Percentiles rank a stretch among this genome's conserved stretches.
Evolutionary conservation across 2,888 invertebrate genomes (phyloP).

Genomic region (Rhorus exstirpatorius): DNA sequence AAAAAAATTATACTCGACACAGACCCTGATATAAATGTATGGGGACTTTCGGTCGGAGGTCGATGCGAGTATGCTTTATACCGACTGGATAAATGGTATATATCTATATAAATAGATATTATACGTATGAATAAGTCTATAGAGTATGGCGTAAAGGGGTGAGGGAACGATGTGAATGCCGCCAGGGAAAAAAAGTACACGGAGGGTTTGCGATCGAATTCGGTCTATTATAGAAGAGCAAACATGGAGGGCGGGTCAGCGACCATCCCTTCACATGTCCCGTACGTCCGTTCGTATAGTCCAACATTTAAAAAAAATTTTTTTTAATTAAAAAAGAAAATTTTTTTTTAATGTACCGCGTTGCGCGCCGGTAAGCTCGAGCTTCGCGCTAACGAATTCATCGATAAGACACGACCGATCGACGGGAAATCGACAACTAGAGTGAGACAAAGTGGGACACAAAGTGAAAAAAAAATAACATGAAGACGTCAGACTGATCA

Average conservation of each 20-base stretch:
- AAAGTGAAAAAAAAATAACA: background rate
- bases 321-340: too few species aligned
- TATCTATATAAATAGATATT: conserved; percentile 1
- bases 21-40: background rate
- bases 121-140: background rate
- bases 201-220: conserved; percentile 83
- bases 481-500: too few species aligned
- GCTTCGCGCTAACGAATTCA: conserved; percentile 71
- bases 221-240: conserved; percentile 84
- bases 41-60: conserved; percentile 22
- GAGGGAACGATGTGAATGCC: conserved; percentile 67
- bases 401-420: conserved; percentile 59
- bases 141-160: conserved; percentile 39
- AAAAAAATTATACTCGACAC: too few species aligned
- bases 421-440: conserved; percentile 27
- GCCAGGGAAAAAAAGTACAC: conserved; percentile 61
- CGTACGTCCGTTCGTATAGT: conserved; percentile 60
- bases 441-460: conserved; percentile 26
- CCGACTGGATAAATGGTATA: background rate
- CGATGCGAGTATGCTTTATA: conserved; percentile 9
- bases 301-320: too few species aligned
- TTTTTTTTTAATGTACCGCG: too few species aligned
- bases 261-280: conserved; percentile 80
- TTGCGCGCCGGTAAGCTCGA: conserved; percentile 52
- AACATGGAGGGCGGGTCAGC: conserved; percentile 83